A percentile compares a stretch with the other conserved stretches of the same genome.
These are phyloP conservation scores for Rhodinocichla rosea DNA, from an alignment of 2,113 vertebrate species.

Conservation along the genomic window DNA sequence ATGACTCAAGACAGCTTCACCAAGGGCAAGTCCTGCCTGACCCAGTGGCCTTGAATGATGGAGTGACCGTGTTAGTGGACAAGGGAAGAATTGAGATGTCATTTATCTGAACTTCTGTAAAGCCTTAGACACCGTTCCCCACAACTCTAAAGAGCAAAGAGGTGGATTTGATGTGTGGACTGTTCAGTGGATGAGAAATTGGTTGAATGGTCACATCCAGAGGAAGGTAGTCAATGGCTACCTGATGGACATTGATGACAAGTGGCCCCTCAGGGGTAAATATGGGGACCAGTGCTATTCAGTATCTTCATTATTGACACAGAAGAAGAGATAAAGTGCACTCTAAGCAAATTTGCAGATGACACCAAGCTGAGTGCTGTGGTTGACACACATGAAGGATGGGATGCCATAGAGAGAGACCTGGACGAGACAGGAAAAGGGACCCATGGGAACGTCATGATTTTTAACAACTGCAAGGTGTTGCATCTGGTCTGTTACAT, in stretches of 20 bases:
- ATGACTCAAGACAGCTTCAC: neutral
- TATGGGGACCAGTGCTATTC: neutral
- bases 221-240: neutral
- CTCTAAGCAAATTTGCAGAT: neutral
- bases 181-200: neutral
- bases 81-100: neutral
- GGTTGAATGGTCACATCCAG: neutral
- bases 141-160: neutral
- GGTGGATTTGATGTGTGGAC: neutral
- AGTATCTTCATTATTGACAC: neutral
- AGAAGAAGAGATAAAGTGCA: neutral
- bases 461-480: neutral
- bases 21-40: neutral
- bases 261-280: neutral
- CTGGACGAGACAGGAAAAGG: neutral
- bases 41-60: neutral
- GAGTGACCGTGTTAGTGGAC: neutral
- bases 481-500: neutral
- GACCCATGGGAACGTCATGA: neutral
- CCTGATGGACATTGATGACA: neutral
- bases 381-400: neutral
- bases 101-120: neutral
- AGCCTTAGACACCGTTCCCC: fast-evolving
- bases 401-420: no score
- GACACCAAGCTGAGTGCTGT: neutral